These are phyloP conservation scores for Musca domestica DNA, from an alignment of 1,140 invertebrate species.

Conservation along the genomic window DNA sequence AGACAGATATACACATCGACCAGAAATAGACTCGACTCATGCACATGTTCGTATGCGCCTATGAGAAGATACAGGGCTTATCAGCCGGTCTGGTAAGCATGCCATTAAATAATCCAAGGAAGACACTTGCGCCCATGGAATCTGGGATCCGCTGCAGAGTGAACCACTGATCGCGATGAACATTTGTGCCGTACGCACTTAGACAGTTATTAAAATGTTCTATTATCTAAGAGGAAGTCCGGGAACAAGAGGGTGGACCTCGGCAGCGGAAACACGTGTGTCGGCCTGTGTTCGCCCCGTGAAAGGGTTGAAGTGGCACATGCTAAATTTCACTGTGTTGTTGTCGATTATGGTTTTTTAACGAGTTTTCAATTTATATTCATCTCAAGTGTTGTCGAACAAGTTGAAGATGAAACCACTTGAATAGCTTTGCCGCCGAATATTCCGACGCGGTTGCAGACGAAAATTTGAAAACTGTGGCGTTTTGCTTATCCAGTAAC, in stretches of 20 bases:
- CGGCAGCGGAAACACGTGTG: slow-evolving; percentile 4
- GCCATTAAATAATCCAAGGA: too few species aligned
- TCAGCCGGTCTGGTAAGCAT: too few species aligned
- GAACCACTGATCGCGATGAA: neutral
- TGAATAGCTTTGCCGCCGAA: neutral
- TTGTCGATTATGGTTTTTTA: slow-evolving; percentile 50
- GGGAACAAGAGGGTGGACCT: neutral
- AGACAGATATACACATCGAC: neutral
- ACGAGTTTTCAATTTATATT: slow-evolving; percentile 52
- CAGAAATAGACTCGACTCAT: neutral
- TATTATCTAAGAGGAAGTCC: neutral
- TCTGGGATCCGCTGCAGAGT: neutral
- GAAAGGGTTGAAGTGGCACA: slow-evolving; percentile 10
- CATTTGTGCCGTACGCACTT: neutral
- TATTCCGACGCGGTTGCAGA: too few species aligned
- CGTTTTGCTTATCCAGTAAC: too few species aligned
- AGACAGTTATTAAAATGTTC: slow-evolving; percentile 12
- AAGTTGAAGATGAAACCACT: slow-evolving; percentile 15
- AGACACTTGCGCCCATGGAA: neutral
- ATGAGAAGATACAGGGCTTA: neutral
- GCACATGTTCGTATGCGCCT: neutral
- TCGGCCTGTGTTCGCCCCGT: neutral
- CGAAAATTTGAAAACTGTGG: too few species aligned
- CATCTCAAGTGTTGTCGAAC: slow-evolving; percentile 3
- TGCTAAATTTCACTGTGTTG: slow-evolving; percentile 20